Percentiles rank a stretch among this genome's conserved stretches.
Evolutionary conservation across 2,888 invertebrate species (phyloP).

Genomic region (Macrosiphum euphorbiae): DNA sequence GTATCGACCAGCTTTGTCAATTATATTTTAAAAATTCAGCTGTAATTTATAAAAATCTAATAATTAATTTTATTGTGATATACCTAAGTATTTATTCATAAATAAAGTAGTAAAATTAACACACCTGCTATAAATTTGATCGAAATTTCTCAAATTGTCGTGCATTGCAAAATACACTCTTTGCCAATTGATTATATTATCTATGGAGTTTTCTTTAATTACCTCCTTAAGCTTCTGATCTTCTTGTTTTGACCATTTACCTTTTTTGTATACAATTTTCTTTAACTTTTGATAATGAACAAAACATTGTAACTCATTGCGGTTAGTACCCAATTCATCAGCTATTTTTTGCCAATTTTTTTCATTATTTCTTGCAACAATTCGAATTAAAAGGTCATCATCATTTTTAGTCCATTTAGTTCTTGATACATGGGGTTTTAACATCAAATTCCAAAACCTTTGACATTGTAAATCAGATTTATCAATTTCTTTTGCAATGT

Average conservation of each 20-base stretch:
- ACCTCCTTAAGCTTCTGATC: conserved; percentile 32
- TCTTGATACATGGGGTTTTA: conserved; percentile 59
- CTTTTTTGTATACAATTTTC: conserved; percentile 24
- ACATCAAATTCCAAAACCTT: conserved; percentile 56
- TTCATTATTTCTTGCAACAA: conserved; percentile 36
- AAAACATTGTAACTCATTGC: conserved; percentile 62
- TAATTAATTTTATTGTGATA: not conserved
- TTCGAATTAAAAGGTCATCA: conserved; percentile 30
- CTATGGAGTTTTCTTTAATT: conserved; percentile 42
- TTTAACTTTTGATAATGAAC: conserved; percentile 58
- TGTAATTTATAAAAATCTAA: not conserved
- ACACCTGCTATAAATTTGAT: conserved; percentile 59
- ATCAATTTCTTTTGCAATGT: conserved; percentile 47
- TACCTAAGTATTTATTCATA: not conserved
- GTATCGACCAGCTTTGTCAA: not conserved
- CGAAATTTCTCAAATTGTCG: conserved; percentile 21
- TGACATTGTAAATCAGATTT: conserved; percentile 58
- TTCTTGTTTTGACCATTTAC: conserved; percentile 57
- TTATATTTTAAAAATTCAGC: not conserved
- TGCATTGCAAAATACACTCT: conserved; percentile 57
- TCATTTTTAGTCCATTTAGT: conserved; percentile 42
- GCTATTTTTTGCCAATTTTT: conserved; percentile 58
- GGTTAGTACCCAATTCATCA: conserved; percentile 49
- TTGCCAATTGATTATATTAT: conserved; percentile 52
- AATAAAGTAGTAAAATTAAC: not conserved